phyloP scores from a whole-genome alignment of 2,797 vertebrate genomes.

The Peromyscus aztecus region DNA sequence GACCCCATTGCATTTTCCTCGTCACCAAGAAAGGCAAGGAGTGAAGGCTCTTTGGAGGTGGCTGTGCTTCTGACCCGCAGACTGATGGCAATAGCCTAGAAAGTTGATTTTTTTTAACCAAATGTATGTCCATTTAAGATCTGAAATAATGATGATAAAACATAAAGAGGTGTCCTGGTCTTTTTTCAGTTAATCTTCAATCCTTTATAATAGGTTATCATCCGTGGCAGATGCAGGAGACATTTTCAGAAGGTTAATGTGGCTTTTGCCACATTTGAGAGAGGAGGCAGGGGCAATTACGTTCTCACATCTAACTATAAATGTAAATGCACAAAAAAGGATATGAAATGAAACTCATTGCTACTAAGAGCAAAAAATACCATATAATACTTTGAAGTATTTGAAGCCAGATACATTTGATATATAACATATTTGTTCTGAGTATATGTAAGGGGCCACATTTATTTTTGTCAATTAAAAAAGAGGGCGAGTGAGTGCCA shows the following conservation, averaged over 20 bases:
- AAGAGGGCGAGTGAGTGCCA: conserved; percentile 28
- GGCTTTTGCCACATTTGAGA: not conserved
- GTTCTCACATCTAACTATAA: not conserved
- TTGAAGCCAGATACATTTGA: not conserved
- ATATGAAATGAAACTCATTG: not conserved
- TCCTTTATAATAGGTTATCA: not conserved
- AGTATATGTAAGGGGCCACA: not conserved
- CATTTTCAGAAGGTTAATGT: not conserved
- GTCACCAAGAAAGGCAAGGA: not conserved
- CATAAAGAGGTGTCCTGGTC: not conserved
- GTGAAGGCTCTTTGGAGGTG: not conserved
- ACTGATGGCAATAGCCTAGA: not conserved
- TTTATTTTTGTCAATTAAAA: conserved; percentile 34
- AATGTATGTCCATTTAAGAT: not conserved
- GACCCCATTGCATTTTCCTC: not conserved
- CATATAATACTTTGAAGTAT: not conserved
- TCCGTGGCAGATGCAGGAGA: not conserved
- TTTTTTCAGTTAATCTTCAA: not conserved
- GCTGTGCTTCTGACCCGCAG: not conserved
- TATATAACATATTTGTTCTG: conserved; percentile 6
- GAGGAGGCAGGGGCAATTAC: not conserved
- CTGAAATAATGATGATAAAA: conserved; percentile 10
- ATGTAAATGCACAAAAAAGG: not conserved
- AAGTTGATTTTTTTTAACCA: not conserved
- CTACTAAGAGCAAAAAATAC: not conserved